A percentile compares a stretch with the other conserved stretches of the same genome.
Conservation (phyloP, 2,113 vertebrate species). For the Phycodurus eques region DNA sequence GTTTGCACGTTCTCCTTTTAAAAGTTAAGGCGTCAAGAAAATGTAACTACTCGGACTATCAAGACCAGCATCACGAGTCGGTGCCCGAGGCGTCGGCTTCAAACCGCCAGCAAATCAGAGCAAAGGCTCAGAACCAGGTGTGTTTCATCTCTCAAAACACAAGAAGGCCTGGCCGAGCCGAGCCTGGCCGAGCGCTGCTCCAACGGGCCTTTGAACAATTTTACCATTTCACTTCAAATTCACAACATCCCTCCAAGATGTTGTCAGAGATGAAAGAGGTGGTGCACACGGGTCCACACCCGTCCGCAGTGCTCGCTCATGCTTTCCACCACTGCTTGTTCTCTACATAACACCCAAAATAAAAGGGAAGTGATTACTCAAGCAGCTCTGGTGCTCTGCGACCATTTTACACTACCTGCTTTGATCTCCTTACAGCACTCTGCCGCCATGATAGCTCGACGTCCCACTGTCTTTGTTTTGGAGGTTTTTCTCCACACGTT, state of each 20-base stretch:
- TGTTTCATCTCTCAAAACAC: conserved; percentile 62
- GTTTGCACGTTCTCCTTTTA: not conserved
- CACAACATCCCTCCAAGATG: conserved; percentile 68
- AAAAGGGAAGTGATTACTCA: conserved; percentile 69
- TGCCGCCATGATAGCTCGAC: conserved; percentile 55
- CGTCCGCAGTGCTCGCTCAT: conserved; percentile 52
- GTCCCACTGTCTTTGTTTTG: conserved; percentile 56
- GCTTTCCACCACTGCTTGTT: conserved; percentile 41
- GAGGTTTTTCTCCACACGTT: conserved; percentile 45
- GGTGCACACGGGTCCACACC: conserved; percentile 56
- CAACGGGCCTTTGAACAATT: conserved; percentile 70
- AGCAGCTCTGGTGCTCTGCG: conserved; percentile 69
- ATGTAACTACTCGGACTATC: conserved; percentile 20
- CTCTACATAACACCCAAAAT: conserved; percentile 55
- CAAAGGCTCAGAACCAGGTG: conserved; percentile 52
- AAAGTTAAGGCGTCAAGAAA: not conserved
- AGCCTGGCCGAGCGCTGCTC: conserved; percentile 18
- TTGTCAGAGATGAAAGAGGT: conserved; percentile 73
- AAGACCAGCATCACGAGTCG: conserved; percentile 41
- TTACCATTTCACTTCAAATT: conserved; percentile 70
- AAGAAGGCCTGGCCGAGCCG: conserved; percentile 39
- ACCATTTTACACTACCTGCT: conserved; percentile 68
- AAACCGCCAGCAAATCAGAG: conserved; percentile 45
- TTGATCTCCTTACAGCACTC: conserved; percentile 63
- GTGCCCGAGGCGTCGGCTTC: conserved; percentile 30